A percentile compares a stretch with the other conserved stretches of the same genome.
Evolutionary conservation across 2,888 invertebrate species (phyloP).

Genomic region (Caenorhabditis plicata): DNA sequence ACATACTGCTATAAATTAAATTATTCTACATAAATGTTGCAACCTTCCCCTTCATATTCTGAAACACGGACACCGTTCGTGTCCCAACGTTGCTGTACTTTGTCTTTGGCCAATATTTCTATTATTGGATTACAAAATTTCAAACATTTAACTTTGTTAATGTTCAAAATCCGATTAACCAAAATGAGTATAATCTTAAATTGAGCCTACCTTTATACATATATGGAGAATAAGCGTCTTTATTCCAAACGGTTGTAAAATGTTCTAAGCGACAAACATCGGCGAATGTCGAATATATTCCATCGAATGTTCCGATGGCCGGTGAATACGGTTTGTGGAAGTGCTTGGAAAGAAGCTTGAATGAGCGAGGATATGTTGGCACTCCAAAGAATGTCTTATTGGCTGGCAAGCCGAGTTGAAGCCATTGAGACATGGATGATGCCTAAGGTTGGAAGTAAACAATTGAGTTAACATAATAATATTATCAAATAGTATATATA

Average conservation of each 20-base stretch:
- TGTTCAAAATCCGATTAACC: too few species aligned
- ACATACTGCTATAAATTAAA: too few species aligned
- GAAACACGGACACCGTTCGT: too few species aligned
- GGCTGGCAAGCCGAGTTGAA: slow-evolving; percentile 76
- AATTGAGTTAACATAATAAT: not conserved
- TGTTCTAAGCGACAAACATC: slow-evolving; percentile 1
- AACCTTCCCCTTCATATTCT: too few species aligned
- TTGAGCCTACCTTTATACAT: slow-evolving; percentile 70
- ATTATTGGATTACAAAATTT: too few species aligned
- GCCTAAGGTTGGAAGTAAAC: too few species aligned
- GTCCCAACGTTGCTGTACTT: too few species aligned
- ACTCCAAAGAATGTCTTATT: slow-evolving; percentile 81
- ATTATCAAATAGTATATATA: not conserved
- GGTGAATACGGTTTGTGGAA: slow-evolving; percentile 36
- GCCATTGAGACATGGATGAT: slow-evolving; percentile 80
- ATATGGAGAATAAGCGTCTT: slow-evolving; percentile 78
- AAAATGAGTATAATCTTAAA: too few species aligned
- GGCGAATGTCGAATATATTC: slow-evolving; percentile 3
- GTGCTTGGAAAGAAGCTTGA: slow-evolving; percentile 71
- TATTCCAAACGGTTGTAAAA: slow-evolving; percentile 70
- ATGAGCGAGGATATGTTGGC: slow-evolving; percentile 78
- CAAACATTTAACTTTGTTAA: too few species aligned
- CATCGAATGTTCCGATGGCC: slow-evolving; percentile 15
- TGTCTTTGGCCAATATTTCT: too few species aligned
- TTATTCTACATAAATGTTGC: too few species aligned